Evolutionary conservation across 2,888 invertebrate genomes (phyloP).

Genomic region (Patella caerulea): DNA sequence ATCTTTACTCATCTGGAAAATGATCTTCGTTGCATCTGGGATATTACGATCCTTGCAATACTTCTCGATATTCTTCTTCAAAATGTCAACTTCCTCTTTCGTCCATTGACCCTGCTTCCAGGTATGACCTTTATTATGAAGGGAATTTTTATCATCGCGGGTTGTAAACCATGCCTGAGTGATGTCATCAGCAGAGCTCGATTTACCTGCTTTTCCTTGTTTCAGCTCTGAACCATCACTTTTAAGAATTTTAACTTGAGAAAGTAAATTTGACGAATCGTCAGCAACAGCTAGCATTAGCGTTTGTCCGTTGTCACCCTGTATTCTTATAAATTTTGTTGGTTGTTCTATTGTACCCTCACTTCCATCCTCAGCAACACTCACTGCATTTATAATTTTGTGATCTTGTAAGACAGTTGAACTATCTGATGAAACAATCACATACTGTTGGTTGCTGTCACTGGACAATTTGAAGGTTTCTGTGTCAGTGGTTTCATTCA

Average conservation of each 20-base stretch:
- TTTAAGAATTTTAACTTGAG: background rate
- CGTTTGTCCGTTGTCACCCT: slow-evolving; percentile 62
- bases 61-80: slow-evolving; percentile 70
- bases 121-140: slow-evolving; percentile 69
- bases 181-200: slow-evolving; percentile 50
- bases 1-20: slow-evolving; percentile 73
- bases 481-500: too few species aligned
- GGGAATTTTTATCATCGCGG: slow-evolving; percentile 70
- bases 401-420: background rate
- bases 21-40: slow-evolving; percentile 71
- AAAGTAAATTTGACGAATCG: slow-evolving; percentile 8
- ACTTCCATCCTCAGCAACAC: slow-evolving; percentile 29
- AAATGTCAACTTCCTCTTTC: slow-evolving; percentile 71
- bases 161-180: slow-evolving; percentile 73
- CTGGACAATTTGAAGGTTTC: too few species aligned
- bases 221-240: background rate
- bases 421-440: background rate
- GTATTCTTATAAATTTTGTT: slow-evolving; percentile 54
- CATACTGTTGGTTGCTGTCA: background rate
- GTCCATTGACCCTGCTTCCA: slow-evolving; percentile 74
- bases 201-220: slow-evolving; percentile 2
- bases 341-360: slow-evolving; percentile 42
- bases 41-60: slow-evolving; percentile 71
- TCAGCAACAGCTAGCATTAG: slow-evolving; percentile 59
- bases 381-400: background rate